Evolutionary conservation across 2,888 invertebrate genomes (phyloP), one percentile per base, ranked within the genome.

Genomic region (Hemithea aestivaria): DNA sequence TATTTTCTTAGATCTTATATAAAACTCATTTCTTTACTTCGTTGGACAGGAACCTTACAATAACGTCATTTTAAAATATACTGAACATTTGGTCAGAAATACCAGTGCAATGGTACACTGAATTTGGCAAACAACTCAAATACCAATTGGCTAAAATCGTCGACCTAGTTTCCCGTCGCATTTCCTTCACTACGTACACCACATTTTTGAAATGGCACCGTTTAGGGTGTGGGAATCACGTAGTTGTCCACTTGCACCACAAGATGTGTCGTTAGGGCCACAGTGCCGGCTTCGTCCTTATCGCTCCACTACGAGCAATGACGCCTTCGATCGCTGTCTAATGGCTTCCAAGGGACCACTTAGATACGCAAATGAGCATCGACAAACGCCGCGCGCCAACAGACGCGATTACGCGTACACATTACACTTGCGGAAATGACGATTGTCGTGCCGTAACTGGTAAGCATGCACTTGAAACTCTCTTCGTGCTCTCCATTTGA

Each of bases 341-440:
- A 87, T 87, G 84, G 84, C 78, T 75, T 76, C 75, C 72, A 70
- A 73, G 77, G 74, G 73, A 69, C 77, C 82, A 82, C 84, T 85
- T 82, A 84, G 85, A 85, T 85, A 87, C 82, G 85, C 84, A 87
- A 87, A 87, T 84, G 85, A 84, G 79, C 84, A 77, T 76, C 79
- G 73, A 69, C 72, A 70, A 77, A 66, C 69, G 58, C 66, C 58
- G 56, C 57, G 54, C 55, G 58, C 64, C 62, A 66, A 66, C 65
- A 57, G 58, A 59, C 56, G 54, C 51, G 57, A 62, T 56, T 64
- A 58, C 53, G 56, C 55, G 56, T 56, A 60, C 62, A 58, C 59
- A 66, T 68, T 65, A 66, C 67, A 62, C 57, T 58, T 58, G 39
- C 29, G 28, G 26, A 36, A 62, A 61, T 55, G 58, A 60, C 52